Percentiles rank a stretch among this genome's conserved stretches.
Evolutionary conservation across 1,140 invertebrate genomes (phyloP).

Genomic region (Ostrea denselamellosa): DNA sequence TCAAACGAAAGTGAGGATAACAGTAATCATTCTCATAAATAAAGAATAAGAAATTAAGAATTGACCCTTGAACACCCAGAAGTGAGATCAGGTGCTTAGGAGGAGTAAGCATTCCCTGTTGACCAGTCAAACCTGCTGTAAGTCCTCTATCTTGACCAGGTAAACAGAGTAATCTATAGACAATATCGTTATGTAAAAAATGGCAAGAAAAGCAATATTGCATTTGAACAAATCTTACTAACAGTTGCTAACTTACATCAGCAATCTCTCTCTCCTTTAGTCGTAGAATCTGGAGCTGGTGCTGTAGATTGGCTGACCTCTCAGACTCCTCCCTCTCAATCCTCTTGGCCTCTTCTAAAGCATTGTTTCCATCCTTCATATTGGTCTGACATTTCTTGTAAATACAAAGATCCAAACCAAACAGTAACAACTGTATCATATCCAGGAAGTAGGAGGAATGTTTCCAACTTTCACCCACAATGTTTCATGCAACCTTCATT

Average conservation of each 20-base stretch:
- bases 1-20: too few relatives aligned
- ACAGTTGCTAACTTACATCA: slow-evolving; percentile 61
- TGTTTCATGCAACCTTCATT: too few relatives aligned
- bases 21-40: too few relatives aligned
- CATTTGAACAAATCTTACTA: neutral
- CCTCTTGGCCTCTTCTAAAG: slow-evolving; percentile 63
- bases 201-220: neutral
- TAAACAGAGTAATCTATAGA: neutral
- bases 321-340: slow-evolving; percentile 68
- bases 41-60: too few relatives aligned
- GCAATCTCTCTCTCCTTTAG: slow-evolving; percentile 74
- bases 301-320: slow-evolving; percentile 65
- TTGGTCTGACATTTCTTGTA: slow-evolving; percentile 65
- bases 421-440: neutral
- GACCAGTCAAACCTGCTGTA: neutral
- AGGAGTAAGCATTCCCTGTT: neutral
- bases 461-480: too few relatives aligned
- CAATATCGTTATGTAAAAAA: neutral
- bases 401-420: neutral
- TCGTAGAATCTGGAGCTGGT: slow-evolving; percentile 66
- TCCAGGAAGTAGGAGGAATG: too few relatives aligned
- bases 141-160: neutral
- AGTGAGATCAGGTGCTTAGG: too few relatives aligned
- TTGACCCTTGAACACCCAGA: too few relatives aligned
- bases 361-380: slow-evolving; percentile 67